A percentile compares a stretch with the other conserved stretches of the same genome.
Evolutionary conservation across 2,888 invertebrate genomes (phyloP).

Genomic region (Cataglyphis rosenhaueri): DNA sequence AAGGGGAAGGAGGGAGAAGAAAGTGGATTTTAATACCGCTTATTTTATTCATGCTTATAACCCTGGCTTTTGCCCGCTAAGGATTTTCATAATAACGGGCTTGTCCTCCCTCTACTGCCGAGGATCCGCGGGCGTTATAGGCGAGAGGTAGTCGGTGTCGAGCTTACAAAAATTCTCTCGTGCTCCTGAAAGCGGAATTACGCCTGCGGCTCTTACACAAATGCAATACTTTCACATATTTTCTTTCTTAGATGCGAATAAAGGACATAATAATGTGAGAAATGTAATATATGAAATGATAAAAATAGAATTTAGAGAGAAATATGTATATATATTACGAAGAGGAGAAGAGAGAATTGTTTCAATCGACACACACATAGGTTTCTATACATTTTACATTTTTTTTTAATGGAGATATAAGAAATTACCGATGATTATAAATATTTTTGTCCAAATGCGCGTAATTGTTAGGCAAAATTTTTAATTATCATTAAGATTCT

Average conservation of each 20-base stretch:
- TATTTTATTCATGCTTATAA: conserved; percentile 77
- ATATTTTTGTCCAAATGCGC: conserved; percentile 14
- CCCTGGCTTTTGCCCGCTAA: conserved; percentile 68
- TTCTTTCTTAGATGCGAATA: conserved; percentile 6
- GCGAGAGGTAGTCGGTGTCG: conserved; percentile 58
- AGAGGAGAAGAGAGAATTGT: background rate
- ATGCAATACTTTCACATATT: conserved; percentile 29
- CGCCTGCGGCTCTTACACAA: background rate
- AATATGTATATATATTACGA: background rate
- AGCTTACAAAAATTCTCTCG: conserved; percentile 58
- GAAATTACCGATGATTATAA: background rate
- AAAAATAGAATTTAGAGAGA: background rate
- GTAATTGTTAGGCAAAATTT: conserved; percentile 13
- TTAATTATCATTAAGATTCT: conserved; percentile 1
- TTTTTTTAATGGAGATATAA: background rate
- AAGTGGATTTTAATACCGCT: conserved; percentile 79
- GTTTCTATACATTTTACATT: background rate
- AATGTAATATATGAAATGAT: background rate
- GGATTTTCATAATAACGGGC: conserved; percentile 76
- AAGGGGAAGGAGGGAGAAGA: conserved; percentile 53
- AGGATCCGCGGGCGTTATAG: conserved; percentile 61
- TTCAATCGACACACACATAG: background rate
- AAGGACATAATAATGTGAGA: background rate
- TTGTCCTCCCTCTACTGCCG: conserved; percentile 53
- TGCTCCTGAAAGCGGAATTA: conserved; percentile 22